Percentiles rank a stretch among this genome's conserved stretches.
Evolutionary conservation across 2,113 vertebrate genomes (phyloP).

Genomic region (Elephantulus edwardii): DNA sequence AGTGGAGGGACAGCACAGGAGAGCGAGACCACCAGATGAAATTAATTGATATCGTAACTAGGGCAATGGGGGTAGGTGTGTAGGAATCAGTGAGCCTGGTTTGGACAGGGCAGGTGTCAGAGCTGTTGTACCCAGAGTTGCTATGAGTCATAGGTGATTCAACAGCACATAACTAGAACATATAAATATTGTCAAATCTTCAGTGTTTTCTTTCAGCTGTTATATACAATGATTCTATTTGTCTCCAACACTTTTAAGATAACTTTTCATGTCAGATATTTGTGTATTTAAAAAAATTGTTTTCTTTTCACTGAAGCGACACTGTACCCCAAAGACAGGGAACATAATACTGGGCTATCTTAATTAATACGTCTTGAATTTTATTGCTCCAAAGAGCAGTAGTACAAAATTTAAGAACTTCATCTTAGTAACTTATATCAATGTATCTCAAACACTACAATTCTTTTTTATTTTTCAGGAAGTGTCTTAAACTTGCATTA

Average conservation of each 20-base stretch:
- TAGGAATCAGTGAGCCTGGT: too few relatives aligned
- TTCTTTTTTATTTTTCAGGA: conserved; percentile 75
- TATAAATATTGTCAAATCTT: not conserved
- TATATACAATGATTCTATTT: not conserved
- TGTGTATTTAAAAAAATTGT: not conserved
- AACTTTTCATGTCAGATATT: not conserved
- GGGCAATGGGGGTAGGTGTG: too few relatives aligned
- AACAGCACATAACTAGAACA: too few relatives aligned
- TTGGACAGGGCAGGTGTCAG: too few relatives aligned
- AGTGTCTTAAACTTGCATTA: conserved; percentile 61
- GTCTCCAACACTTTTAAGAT: not conserved
- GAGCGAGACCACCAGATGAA: too few relatives aligned
- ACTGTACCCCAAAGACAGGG: not conserved
- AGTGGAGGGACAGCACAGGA: too few relatives aligned
- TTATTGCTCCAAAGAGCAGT: conserved; percentile 71
- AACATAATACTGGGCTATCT: not conserved
- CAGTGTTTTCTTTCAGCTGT: not conserved
- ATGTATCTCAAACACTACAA: conserved; percentile 63
- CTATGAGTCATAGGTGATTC: too few relatives aligned
- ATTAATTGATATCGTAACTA: too few relatives aligned
- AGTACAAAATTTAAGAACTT: conserved; percentile 49
- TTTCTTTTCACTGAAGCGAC: not conserved
- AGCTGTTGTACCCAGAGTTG: too few relatives aligned
- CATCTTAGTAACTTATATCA: conserved; percentile 61
- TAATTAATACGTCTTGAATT: too few relatives aligned